Percentiles rank a stretch among this genome's conserved stretches.
phyloP scores from a whole-genome alignment of 2,888 invertebrate genomes.

The Sicus ferrugineus region DNA sequence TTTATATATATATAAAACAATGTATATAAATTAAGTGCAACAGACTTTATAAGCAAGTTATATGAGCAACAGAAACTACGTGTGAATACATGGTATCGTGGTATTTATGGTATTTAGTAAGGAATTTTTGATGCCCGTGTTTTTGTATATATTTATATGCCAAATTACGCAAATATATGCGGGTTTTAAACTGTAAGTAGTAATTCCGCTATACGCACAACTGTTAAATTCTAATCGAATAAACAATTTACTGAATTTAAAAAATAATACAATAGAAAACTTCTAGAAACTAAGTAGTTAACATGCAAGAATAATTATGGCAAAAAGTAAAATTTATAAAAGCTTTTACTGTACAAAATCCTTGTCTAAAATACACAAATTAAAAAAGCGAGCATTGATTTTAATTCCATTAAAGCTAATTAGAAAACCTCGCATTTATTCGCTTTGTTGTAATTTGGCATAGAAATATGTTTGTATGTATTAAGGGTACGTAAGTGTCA shows the following conservation, averaged over 20 bases:
- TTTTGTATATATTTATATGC: conserved; percentile 40
- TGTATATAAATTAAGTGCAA: not conserved
- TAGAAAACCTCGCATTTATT: conserved; percentile 39
- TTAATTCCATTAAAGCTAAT: conserved; percentile 36
- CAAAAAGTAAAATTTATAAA: no score
- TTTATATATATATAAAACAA: not conserved
- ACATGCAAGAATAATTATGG: no score
- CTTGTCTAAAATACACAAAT: conserved; percentile 14
- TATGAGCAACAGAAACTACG: not conserved
- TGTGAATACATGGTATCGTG: not conserved
- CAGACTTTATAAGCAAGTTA: not conserved
- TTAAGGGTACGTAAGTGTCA: conserved; percentile 33
- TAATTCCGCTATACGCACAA: no score
- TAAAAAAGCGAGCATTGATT: conserved; percentile 13
- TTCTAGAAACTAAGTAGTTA: not conserved
- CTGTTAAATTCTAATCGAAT: no score
- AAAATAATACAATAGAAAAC: conserved; percentile 1
- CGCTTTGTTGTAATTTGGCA: conserved; percentile 48
- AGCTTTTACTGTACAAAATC: not conserved
- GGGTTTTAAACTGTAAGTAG: conserved; percentile 39
- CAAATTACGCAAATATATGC: conserved; percentile 52
- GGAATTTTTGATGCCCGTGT: not conserved
- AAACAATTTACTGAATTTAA: conserved; percentile 3
- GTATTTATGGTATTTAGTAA: not conserved
- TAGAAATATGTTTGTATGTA: conserved; percentile 29